Evolutionary conservation across 1,140 invertebrate genomes (phyloP).

Genomic region (fruit fly (Drosophila melanogaster)): Release_6_plus_ISO1_MT NC_004354.4:15043001-15043500

Average conservation of each 20-base stretch:
- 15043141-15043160: background rate
- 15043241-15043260: constrained; percentile 43
- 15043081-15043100: too few relatives aligned
- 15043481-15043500: constrained; percentile 5
- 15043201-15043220: constrained; percentile 44
- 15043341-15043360: constrained; percentile 48
- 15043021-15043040: background rate
- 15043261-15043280: constrained; percentile 1
- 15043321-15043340: background rate
- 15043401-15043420: constrained; percentile 59
- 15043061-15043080: too few relatives aligned
- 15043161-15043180: constrained; percentile 16
- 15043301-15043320: background rate
- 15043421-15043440: constrained; percentile 38
- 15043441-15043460: constrained; percentile 16
- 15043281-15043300: background rate
- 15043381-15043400: constrained; percentile 40
- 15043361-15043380: constrained; percentile 37
- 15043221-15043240: constrained; percentile 33
- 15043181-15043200: constrained; percentile 24
- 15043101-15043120: too few relatives aligned
- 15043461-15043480: constrained; percentile 14
- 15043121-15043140: too few relatives aligned
- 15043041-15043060: too few relatives aligned
- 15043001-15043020: background rate